Evolutionary conservation across 1,140 invertebrate genomes (phyloP).

Genomic region (Hycleus cichorii): DNA sequence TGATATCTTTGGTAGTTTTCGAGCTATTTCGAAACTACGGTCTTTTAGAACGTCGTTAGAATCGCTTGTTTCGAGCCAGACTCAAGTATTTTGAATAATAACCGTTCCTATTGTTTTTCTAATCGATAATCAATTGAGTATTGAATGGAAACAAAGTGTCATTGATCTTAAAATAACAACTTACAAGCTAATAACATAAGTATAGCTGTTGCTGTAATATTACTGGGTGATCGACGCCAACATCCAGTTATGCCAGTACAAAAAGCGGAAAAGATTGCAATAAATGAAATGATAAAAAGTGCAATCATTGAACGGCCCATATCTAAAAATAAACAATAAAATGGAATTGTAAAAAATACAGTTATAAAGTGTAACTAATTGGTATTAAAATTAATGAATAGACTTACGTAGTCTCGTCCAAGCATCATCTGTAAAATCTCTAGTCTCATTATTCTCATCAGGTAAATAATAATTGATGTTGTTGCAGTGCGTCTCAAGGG

Average conservation of each 20-base stretch:
- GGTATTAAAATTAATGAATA: neutral
- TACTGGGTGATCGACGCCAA: constrained; percentile 85
- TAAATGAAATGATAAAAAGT: constrained; percentile 82
- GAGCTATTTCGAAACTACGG: too few species aligned
- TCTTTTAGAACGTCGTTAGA: too few species aligned
- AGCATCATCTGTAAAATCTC: constrained; percentile 71
- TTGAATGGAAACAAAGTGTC: neutral
- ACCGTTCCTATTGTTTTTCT: too few species aligned
- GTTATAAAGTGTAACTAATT: too few species aligned
- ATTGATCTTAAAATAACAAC: constrained; percentile 35
- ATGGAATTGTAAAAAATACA: constrained; percentile 7
- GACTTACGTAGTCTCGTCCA: constrained; percentile 76
- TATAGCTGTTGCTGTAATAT: constrained; percentile 88
- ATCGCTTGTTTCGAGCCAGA: too few species aligned
- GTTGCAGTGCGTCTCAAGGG: constrained; percentile 89
- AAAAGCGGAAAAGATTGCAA: constrained; percentile 84
- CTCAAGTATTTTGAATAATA: too few species aligned
- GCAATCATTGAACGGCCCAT: constrained; percentile 88
- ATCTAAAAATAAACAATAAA: constrained; percentile 51
- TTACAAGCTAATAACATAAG: constrained; percentile 83
- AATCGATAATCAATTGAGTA: too few species aligned
- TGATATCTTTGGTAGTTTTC: too few species aligned
- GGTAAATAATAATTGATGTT: constrained; percentile 92
- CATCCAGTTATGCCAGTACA: constrained; percentile 87
- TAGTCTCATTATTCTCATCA: constrained; percentile 74